Percentiles rank a stretch among this genome's conserved stretches.
These are phyloP conservation scores for Scaeva pyrastri DNA, from an alignment of 2,888 invertebrate genomes.

Conservation along the genomic window DNA sequence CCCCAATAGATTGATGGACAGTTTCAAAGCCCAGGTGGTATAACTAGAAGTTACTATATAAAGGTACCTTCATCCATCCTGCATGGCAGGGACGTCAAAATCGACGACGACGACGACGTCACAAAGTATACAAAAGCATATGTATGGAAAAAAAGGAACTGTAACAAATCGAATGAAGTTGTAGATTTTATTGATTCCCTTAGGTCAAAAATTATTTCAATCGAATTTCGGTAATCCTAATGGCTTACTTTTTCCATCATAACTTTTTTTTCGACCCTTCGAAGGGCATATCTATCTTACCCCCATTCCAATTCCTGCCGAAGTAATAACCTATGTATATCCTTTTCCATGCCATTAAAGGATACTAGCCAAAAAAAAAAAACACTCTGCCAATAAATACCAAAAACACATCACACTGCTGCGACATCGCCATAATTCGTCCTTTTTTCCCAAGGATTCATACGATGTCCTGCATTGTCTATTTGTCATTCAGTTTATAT, in stretches of 20 bases:
- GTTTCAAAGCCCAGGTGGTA: conserved; percentile 30
- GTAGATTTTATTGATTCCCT: conserved; percentile 43
- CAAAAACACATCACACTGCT: conserved; percentile 38
- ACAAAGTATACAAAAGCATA: not conserved
- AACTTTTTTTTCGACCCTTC: conserved; percentile 7
- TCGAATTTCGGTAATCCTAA: conserved; percentile 53
- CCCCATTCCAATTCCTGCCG: not conserved
- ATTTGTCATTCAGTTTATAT: conserved; percentile 37
- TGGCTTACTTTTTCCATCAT: conserved; percentile 41
- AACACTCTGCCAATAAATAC: conserved; percentile 40
- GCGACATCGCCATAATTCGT: conserved; percentile 32
- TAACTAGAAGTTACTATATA: not conserved
- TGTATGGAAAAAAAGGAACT: not conserved
- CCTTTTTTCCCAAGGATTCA: conserved; percentile 20
- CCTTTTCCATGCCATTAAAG: conserved; percentile 41
- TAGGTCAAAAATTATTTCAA: conserved; percentile 65
- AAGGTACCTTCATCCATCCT: not conserved
- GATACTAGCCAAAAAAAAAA: conserved; percentile 24
- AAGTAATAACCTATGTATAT: conserved; percentile 18
- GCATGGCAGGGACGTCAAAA: too few species aligned
- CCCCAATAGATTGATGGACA: conserved; percentile 27
- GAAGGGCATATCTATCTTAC: not conserved
- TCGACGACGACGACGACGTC: too few species aligned
- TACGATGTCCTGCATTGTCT: conserved; percentile 34
- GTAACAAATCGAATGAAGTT: conserved; percentile 21